Evolutionary conservation across 2,797 vertebrate species (phyloP).

Genomic region (Chloroceryle amazona): DNA sequence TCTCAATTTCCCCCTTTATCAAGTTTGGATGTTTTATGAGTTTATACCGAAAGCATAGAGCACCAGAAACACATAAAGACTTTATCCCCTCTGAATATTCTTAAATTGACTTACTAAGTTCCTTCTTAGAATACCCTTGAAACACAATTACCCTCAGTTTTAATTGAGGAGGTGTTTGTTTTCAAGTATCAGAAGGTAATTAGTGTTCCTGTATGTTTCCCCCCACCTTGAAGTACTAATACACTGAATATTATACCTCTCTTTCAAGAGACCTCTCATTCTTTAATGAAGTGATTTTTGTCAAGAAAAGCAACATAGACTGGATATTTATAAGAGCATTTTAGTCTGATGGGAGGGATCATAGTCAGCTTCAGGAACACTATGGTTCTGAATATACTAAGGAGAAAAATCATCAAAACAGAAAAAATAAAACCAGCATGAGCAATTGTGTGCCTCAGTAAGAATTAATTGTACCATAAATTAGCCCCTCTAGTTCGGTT

Average conservation of each 20-base stretch:
- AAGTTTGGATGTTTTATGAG: background rate
- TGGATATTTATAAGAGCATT: too few species aligned
- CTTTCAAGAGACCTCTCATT: background rate
- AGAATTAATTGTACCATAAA: background rate
- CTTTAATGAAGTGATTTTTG: background rate
- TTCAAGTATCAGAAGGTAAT: background rate
- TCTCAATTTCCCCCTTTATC: background rate
- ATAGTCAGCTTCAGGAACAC: background rate
- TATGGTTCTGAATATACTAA: background rate
- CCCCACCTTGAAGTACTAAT: background rate
- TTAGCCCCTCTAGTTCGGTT: background rate
- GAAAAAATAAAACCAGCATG: background rate
- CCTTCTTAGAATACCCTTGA: background rate
- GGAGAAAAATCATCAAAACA: background rate
- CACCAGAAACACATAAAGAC: background rate
- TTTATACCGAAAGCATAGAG: background rate
- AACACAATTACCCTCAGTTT: background rate
- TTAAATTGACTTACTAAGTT: background rate
- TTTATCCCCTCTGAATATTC: background rate
- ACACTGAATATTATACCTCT: accelerated
- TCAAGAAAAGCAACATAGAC: background rate
- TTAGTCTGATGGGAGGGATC: background rate
- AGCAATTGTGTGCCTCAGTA: background rate
- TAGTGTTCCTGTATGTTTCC: background rate
- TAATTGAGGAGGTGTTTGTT: background rate